Evolutionary conservation across 1,140 invertebrate genomes (phyloP).

Genomic region (Neotoxoptera formosana): DNA sequence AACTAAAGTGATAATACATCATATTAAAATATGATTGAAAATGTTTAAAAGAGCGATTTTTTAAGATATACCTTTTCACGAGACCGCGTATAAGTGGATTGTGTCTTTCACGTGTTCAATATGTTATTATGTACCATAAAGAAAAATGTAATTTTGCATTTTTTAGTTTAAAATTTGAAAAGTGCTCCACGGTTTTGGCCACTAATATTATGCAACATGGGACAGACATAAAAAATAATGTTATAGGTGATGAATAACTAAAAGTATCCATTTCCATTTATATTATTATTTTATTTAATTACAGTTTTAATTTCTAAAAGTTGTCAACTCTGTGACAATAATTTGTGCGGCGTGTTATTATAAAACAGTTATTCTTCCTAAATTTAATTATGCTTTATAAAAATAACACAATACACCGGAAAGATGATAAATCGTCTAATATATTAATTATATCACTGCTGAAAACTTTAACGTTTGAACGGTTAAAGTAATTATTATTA

Average conservation of each 20-base stretch:
- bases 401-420: not conserved
- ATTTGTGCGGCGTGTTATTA: not conserved
- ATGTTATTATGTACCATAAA: not conserved
- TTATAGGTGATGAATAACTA: not conserved
- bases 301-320: not conserved
- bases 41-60: not conserved
- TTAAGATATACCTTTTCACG: not conserved
- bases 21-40: constrained; percentile 10
- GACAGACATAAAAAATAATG: not conserved
- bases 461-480: not conserved
- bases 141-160: not conserved
- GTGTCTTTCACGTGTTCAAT: not conserved
- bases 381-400: constrained; percentile 1
- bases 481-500: not conserved
- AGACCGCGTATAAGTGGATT: not conserved
- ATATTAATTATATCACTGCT: not conserved
- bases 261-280: not conserved
- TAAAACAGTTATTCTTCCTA: not conserved
- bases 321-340: constrained; percentile 4
- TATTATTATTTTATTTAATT: not conserved
- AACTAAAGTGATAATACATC: not conserved
- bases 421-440: not conserved
- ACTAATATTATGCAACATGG: not conserved
- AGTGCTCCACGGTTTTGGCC: not conserved
- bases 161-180: not conserved